These are phyloP conservation scores for Octonoba sinensis DNA, from an alignment of 2,888 invertebrate genomes.

Conservation along the genomic window DNA sequence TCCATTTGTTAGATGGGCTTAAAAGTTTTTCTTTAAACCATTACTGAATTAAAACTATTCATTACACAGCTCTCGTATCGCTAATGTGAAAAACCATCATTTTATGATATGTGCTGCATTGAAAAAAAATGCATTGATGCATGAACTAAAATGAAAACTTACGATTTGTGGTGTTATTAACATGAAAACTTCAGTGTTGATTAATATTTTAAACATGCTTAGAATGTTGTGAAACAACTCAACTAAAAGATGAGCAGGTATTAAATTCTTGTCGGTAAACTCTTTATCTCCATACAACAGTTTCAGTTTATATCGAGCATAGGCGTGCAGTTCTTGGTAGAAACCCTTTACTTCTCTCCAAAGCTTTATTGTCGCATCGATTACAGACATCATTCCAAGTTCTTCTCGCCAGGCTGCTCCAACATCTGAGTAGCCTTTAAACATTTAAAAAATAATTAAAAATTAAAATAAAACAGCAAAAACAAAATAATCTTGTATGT, in stretches of 20 bases:
- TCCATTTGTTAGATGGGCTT: too few relatives aligned
- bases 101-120: too few relatives aligned
- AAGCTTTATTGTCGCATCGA: constrained; percentile 13
- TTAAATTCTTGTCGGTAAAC: constrained; percentile 77
- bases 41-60: too few relatives aligned
- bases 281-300: constrained; percentile 81
- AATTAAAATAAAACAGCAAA: neutral
- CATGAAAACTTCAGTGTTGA: too few relatives aligned
- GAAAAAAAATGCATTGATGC: too few relatives aligned
- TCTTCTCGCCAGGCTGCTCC: constrained; percentile 54
- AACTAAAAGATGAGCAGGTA: constrained; percentile 87
- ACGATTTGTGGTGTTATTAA: too few relatives aligned
- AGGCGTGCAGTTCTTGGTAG: constrained; percentile 86
- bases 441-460: neutral
- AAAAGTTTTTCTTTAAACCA: too few relatives aligned
- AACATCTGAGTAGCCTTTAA: constrained; percentile 49
- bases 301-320: constrained; percentile 79
- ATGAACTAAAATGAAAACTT: too few relatives aligned
- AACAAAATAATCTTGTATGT: too few relatives aligned
- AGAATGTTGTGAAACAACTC: constrained; percentile 58
- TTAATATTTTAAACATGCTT: too few relatives aligned
- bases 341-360: constrained; percentile 77
- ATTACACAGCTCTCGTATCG: too few relatives aligned
- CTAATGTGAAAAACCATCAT: too few relatives aligned
- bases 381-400: constrained; percentile 26